Evolutionary conservation across 2,888 invertebrate genomes (phyloP).

Genomic region (Cyaniris semiargus): DNA sequence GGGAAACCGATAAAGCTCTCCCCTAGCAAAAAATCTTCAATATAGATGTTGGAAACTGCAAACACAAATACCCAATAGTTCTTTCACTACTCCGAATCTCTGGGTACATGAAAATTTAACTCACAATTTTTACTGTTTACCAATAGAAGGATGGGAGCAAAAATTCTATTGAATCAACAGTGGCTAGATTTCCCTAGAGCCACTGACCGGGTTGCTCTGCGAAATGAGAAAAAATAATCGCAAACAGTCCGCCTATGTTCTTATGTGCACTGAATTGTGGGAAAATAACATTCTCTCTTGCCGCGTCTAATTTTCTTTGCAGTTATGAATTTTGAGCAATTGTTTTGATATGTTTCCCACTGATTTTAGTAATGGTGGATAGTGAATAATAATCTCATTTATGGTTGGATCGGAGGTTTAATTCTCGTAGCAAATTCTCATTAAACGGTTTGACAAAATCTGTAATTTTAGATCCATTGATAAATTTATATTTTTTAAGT

Average conservation of each 20-base stretch:
- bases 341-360: too few relatives aligned
- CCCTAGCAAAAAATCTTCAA: not conserved
- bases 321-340: not conserved
- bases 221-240: slow-evolving; percentile 54
- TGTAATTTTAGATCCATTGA: too few relatives aligned
- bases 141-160: slow-evolving; percentile 50
- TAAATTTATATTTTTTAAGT: too few relatives aligned
- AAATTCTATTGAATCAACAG: slow-evolving; percentile 66
- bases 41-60: not conserved
- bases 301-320: not conserved
- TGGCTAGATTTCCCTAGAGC: slow-evolving; percentile 68
- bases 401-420: too few relatives aligned
- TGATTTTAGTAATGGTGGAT: too few relatives aligned
- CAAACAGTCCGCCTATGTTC: slow-evolving; percentile 32
- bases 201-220: slow-evolving; percentile 59
- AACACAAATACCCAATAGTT: slow-evolving; percentile 11
- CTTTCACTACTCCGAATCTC: slow-evolving; percentile 30
- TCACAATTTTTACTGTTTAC: slow-evolving; percentile 58
- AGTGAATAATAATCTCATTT: too few relatives aligned
- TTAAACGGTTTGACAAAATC: too few relatives aligned
- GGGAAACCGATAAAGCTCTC: not conserved
- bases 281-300: not conserved
- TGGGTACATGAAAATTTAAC: slow-evolving; percentile 43
- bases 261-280: slow-evolving; percentile 13
- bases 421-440: too few relatives aligned